These are phyloP conservation scores for Caenorhabditis doughertyi DNA, from an alignment of 2,888 invertebrate species.

Conservation along the genomic window DNA sequence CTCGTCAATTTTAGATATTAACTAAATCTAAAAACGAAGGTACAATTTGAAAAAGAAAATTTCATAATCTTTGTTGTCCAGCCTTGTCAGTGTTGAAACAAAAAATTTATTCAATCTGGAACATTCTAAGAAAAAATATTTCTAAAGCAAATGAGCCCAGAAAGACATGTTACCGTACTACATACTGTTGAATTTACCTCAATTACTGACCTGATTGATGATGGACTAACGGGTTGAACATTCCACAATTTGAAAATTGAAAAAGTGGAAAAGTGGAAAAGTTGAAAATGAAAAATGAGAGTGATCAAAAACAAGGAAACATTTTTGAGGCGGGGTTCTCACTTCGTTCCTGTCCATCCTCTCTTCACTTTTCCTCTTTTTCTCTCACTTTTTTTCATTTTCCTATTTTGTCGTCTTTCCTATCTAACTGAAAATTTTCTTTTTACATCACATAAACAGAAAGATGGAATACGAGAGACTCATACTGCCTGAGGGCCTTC, in stretches of 20 bases:
- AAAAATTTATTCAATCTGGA: too few relatives aligned
- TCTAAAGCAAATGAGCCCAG: too few relatives aligned
- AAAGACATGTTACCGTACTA: too few relatives aligned
- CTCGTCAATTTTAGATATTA: too few relatives aligned
- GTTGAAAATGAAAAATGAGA: slow-evolving; percentile 31
- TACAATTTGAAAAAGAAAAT: too few relatives aligned
- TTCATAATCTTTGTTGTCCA: too few relatives aligned
- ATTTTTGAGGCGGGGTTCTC: slow-evolving; percentile 35
- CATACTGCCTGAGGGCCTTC: slow-evolving; percentile 14
- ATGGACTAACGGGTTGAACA: background rate
- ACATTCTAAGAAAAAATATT: too few relatives aligned
- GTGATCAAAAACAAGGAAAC: slow-evolving; percentile 49
- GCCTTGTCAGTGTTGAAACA: too few relatives aligned
- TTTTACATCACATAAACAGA: slow-evolving; percentile 45
- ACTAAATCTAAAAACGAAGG: too few relatives aligned
- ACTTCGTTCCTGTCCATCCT: slow-evolving; percentile 23
- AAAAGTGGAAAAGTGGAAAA: slow-evolving; percentile 10
- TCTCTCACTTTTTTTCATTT: slow-evolving; percentile 1
- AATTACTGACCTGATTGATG: slow-evolving; percentile 13
- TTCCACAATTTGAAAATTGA: background rate
- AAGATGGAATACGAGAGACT: slow-evolving; percentile 17
- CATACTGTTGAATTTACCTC: background rate
- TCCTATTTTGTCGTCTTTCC: slow-evolving; percentile 31
- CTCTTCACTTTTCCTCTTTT: slow-evolving; percentile 15
- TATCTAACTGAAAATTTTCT: slow-evolving; percentile 44